phyloP scores from a whole-genome alignment of 2,113 vertebrate species.

The Esox niger region DNA sequence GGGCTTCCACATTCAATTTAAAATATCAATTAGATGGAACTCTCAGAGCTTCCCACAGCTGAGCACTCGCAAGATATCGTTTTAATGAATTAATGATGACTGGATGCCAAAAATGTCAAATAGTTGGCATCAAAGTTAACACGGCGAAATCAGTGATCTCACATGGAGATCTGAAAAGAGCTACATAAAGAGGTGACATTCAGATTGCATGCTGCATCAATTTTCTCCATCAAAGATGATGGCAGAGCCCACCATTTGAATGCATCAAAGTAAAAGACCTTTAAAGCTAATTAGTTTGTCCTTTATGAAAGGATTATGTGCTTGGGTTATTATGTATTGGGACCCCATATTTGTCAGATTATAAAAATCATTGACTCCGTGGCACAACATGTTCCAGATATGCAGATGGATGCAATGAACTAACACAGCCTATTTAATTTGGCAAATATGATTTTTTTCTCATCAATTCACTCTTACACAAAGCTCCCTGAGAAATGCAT shows the following conservation, averaged over 20 bases:
- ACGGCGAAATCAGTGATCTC: constrained; percentile 44
- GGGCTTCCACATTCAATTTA: background rate
- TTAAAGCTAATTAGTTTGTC: constrained; percentile 72
- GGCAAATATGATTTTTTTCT: too few relatives aligned
- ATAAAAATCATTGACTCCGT: background rate
- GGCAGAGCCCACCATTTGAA: constrained; percentile 32
- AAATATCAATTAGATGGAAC: constrained; percentile 21
- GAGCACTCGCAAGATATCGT: constrained; percentile 26
- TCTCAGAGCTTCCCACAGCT: constrained; percentile 7
- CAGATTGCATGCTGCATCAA: constrained; percentile 37
- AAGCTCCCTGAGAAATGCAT: too few relatives aligned
- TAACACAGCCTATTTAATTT: too few relatives aligned
- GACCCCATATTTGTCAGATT: constrained; percentile 42
- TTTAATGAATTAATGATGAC: constrained; percentile 47
- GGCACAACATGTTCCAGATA: background rate
- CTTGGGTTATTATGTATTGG: constrained; percentile 43
- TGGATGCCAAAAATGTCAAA: constrained; percentile 58
- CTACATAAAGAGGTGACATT: constrained; percentile 56
- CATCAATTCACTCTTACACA: too few relatives aligned
- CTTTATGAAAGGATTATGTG: constrained; percentile 64
- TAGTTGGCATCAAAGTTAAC: constrained; percentile 49
- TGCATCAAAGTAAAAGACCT: constrained; percentile 68
- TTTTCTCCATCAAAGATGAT: constrained; percentile 41
- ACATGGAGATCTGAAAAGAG: constrained; percentile 40
- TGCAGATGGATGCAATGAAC: constrained; percentile 1